These are phyloP conservation scores for Anagyrus pseudococci DNA, from an alignment of 2,888 invertebrate species.

Conservation along the genomic window DNA sequence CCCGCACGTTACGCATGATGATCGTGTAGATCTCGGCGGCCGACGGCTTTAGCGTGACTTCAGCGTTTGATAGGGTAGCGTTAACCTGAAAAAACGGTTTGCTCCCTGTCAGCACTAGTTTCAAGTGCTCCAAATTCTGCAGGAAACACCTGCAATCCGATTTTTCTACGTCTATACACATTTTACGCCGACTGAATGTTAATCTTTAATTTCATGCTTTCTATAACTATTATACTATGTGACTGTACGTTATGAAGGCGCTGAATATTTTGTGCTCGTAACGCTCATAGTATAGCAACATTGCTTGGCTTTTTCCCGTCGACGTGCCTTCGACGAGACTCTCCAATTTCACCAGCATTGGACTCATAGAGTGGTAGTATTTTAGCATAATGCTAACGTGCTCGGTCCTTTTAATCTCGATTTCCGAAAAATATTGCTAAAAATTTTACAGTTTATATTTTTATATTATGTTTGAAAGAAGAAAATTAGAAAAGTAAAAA, in stretches of 20 bases:
- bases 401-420: constrained; percentile 74
- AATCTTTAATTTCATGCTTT: not conserved
- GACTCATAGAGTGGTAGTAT: constrained; percentile 81
- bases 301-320: constrained; percentile 75
- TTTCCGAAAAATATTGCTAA: constrained; percentile 49
- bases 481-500: no score
- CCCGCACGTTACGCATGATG: constrained; percentile 75
- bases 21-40: constrained; percentile 80
- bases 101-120: constrained; percentile 65
- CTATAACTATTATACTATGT: not conserved
- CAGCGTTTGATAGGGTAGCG: constrained; percentile 75
- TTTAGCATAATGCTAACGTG: constrained; percentile 73
- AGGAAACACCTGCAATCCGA: constrained; percentile 45
- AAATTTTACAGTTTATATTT: constrained; percentile 9
- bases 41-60: constrained; percentile 78
- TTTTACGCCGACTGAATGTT: not conserved
- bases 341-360: constrained; percentile 85
- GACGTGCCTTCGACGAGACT: constrained; percentile 81
- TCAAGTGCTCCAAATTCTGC: constrained; percentile 76
- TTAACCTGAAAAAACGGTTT: constrained; percentile 81
- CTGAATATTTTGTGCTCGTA: constrained; percentile 85
- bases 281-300: constrained; percentile 78
- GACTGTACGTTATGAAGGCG: constrained; percentile 67
- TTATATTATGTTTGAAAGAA: no score
- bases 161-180: no score